Evolutionary conservation across 1,140 invertebrate species (phyloP).

Genomic region (Papilio helenus): DNA sequence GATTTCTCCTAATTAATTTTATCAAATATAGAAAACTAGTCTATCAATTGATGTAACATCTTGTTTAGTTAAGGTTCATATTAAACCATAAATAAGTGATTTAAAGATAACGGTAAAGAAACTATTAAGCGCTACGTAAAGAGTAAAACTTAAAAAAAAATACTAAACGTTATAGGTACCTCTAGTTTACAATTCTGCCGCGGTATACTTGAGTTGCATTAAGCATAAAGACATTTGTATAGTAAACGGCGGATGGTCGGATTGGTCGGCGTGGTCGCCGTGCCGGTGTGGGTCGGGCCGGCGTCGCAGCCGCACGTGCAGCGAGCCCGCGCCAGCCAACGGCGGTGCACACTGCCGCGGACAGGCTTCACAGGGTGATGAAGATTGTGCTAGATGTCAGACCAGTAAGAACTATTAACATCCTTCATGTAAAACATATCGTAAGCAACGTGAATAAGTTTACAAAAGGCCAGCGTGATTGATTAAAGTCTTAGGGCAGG

Average conservation of each 20-base stretch:
- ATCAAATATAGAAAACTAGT: too few relatives aligned
- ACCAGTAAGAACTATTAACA: slow-evolving; percentile 57
- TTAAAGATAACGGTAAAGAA: too few relatives aligned
- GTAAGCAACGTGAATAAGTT: neutral
- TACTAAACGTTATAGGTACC: too few relatives aligned
- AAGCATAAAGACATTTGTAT: neutral
- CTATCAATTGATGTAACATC: too few relatives aligned
- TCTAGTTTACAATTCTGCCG: neutral
- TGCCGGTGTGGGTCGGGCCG: slow-evolving; percentile 89
- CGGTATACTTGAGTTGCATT: neutral
- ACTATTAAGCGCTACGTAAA: too few relatives aligned
- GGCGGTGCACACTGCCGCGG: slow-evolving; percentile 92
- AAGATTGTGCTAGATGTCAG: slow-evolving; percentile 91
- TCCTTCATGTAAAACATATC: neutral
- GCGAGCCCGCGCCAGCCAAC: slow-evolving; percentile 93
- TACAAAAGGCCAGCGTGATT: too few relatives aligned
- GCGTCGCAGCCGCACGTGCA: slow-evolving; percentile 92
- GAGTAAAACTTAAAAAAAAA: too few relatives aligned
- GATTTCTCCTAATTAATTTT: too few relatives aligned
- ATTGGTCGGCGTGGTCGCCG: slow-evolving; percentile 94
- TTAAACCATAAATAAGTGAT: too few relatives aligned
- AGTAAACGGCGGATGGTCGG: slow-evolving; percentile 97
- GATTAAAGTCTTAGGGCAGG: too few relatives aligned
- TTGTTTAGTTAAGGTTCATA: too few relatives aligned
- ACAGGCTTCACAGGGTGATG: slow-evolving; percentile 88